A percentile compares a stretch with the other conserved stretches of the same genome.
These are phyloP conservation scores for Planococcus citri DNA, from an alignment of 1,140 invertebrate genomes.

Conservation along the genomic window DNA sequence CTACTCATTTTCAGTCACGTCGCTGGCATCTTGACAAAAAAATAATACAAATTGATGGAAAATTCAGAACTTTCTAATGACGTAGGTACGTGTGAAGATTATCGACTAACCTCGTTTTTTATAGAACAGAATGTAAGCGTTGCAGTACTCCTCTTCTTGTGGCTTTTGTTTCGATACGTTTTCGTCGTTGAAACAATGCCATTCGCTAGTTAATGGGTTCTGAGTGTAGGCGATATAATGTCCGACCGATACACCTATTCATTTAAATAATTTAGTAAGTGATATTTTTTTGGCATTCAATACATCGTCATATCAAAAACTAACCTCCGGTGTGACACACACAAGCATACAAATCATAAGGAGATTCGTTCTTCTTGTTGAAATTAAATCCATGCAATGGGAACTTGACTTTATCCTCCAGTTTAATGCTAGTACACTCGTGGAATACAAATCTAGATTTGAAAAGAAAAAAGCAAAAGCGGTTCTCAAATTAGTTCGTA, in stretches of 20 bases:
- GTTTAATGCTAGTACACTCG: constrained; percentile 51
- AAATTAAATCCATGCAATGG: constrained; percentile 40
- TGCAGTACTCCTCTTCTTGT: constrained; percentile 47
- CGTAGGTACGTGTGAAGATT: too few species aligned
- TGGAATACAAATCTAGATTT: constrained; percentile 54
- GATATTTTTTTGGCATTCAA: too few species aligned
- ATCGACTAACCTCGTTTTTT: constrained; percentile 40
- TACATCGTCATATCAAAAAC: constrained; percentile 22
- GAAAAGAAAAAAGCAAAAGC: too few species aligned
- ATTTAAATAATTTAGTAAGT: background rate
- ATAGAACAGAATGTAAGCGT: constrained; percentile 58
- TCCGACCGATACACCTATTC: constrained; percentile 47
- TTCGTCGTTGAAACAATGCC: constrained; percentile 60
- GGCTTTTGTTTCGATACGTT: constrained; percentile 44
- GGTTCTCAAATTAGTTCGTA: constrained; percentile 24
- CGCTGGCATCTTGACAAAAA: background rate
- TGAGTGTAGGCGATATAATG: constrained; percentile 57
- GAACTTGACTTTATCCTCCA: constrained; percentile 54
- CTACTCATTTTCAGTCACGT: too few species aligned
- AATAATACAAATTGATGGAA: too few species aligned
- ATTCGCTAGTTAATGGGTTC: constrained; percentile 45
- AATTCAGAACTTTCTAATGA: too few species aligned
- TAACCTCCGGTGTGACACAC: constrained; percentile 59
- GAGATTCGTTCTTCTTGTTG: constrained; percentile 30
- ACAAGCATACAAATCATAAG: constrained; percentile 53